Base-by-base conservation (phyloP, 2,113 vertebrate genomes). In the Peromyscus polionotus region DNA sequence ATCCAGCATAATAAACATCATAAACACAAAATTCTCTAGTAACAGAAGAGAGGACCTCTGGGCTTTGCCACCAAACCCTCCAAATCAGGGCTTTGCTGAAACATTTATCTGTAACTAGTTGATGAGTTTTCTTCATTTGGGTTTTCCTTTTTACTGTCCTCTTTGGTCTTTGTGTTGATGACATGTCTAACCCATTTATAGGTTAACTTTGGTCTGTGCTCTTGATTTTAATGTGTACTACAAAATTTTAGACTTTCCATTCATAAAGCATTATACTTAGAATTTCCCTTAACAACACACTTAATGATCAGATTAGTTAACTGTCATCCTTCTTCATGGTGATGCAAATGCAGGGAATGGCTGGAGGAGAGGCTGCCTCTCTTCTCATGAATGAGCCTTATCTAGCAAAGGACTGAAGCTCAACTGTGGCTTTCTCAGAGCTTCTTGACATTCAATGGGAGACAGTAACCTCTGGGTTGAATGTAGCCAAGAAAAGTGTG, bases 331-430 rank as follows among this genome's bases (percentile, higher is more conserved):
- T 39, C 16, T 76, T 93, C 0, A 83, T n/a, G 6, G 7, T 45
- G 39, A 80, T 36, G 6, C 10, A 77, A 72, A 76, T 51, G 48
- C 0, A 77, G 33, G 31, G 90, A 67, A 39, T 33, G 8, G 1
- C 26, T 67, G 5, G 16, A 36, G 39, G 90, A 54, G 45, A 31
- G 5, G 3, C 36, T 72, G 6, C 12, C 24, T 79, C 4, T 70
- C 17, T 61, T 88, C 33, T 31, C 45, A 0, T 7, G 36, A 51
- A 20, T 33, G 17, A 16, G 12, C 1, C 6, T 0, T 24, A 4
- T 9, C 65, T 42, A 3, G 31, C 31, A n/a, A 88, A 76, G 7
- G 1, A 17, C 24, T 42, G 28, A 24, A 2, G 3, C 5, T 88
- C 31, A n/a, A 17, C 13, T 39, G 28, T 11, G 28, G n/a, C 33